Conservation (phyloP, 1,140 invertebrate species). For the Drosophila kurseongensis region DNA sequence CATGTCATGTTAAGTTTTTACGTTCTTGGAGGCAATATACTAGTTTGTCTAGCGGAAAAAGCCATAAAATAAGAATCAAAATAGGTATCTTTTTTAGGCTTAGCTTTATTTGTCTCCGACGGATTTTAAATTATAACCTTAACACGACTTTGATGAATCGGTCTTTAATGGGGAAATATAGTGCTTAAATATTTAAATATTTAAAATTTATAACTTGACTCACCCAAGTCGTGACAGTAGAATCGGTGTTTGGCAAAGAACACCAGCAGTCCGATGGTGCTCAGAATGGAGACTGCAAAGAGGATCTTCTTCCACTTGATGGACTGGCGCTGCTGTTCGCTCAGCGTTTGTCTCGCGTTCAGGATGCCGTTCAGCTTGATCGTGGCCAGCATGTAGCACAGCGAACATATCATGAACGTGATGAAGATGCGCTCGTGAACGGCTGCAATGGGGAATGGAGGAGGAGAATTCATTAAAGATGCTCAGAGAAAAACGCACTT, state of each 20-base stretch:
- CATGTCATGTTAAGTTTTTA: no score
- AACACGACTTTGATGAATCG: no score
- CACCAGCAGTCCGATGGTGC: slow-evolving; percentile 92
- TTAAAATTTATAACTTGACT: not conserved
- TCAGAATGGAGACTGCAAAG: slow-evolving; percentile 90
- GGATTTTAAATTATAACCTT: no score
- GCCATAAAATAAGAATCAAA: no score
- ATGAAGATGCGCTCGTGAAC: slow-evolving; percentile 97
- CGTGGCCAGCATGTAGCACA: slow-evolving; percentile 91
- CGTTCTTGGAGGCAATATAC: no score
- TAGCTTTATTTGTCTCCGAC: no score
- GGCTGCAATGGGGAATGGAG: slow-evolving; percentile 87
- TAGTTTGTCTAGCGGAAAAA: no score
- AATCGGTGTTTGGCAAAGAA: slow-evolving; percentile 95
- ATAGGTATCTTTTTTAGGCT: no score
- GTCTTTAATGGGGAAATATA: no score
- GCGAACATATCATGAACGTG: slow-evolving; percentile 94
- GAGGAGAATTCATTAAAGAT: not conserved
- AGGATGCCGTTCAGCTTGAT: slow-evolving; percentile 78
- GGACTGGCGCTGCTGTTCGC: slow-evolving; percentile 81
- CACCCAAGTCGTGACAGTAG: slow-evolving; percentile 94
- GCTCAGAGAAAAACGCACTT: no score
- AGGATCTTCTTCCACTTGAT: slow-evolving; percentile 90
- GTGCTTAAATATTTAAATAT: no score
- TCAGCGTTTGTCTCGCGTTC: slow-evolving; percentile 81